Percentiles rank a stretch among this genome's conserved stretches.
phyloP scores from a whole-genome alignment of 1,140 invertebrate species.

The Drosophila busckii region DNA sequence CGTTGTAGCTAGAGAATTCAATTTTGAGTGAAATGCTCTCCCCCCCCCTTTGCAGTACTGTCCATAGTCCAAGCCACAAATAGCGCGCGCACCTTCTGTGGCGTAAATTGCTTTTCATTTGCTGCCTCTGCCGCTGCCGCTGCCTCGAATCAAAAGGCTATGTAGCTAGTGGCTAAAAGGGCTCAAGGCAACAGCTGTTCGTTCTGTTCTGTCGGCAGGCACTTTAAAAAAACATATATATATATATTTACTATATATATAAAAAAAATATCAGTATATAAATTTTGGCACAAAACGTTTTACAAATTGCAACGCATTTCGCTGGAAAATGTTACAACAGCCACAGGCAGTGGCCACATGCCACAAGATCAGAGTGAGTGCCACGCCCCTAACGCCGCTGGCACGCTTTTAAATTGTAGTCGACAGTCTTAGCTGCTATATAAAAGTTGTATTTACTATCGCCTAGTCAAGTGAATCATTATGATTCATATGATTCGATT shows the following conservation, averaged over 20 bases:
- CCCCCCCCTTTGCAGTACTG: conserved; percentile 1
- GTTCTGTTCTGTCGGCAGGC: too few species aligned
- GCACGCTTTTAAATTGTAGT: too few species aligned
- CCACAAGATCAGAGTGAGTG: neutral
- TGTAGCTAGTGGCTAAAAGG: neutral
- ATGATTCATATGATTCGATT: neutral
- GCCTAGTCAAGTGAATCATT: neutral
- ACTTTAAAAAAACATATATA: too few species aligned
- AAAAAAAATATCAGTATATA: conserved; percentile 29
- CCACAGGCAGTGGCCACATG: neutral
- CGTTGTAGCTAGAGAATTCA: too few species aligned
- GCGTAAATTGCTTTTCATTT: conserved; percentile 72
- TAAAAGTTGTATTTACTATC: neutral
- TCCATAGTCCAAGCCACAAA: neutral
- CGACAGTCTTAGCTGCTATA: too few species aligned
- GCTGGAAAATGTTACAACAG: too few species aligned
- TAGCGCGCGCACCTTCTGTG: conserved; percentile 26
- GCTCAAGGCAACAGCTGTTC: conserved; percentile 60
- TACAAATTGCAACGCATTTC: conserved; percentile 67
- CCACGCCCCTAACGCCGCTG: too few species aligned
- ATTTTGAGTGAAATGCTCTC: too few species aligned
- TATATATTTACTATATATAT: too few species aligned
- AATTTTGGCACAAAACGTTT: conserved; percentile 44
- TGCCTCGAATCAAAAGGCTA: too few species aligned
- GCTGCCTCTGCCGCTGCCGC: too few species aligned